Percentiles rank a stretch among this genome's conserved stretches.
phyloP scores from a whole-genome alignment of 1,140 invertebrate genomes.

The Heliconius congener region DNA sequence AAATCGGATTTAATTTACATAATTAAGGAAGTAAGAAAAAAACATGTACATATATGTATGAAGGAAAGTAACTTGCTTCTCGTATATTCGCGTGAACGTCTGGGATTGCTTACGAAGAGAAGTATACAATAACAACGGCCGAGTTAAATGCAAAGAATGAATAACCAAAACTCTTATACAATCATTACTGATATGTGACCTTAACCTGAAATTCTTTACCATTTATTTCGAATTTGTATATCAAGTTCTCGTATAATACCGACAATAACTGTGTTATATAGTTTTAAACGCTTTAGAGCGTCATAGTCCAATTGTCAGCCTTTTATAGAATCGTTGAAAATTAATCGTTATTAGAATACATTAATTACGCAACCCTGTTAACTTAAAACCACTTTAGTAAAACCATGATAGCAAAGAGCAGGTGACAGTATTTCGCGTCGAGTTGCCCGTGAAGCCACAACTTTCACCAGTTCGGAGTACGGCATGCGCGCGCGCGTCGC shows the following conservation, averaged over 20 bases:
- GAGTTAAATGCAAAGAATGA: slow-evolving; percentile 23
- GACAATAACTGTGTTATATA: neutral
- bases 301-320: neutral
- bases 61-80: neutral
- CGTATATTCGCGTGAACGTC: neutral
- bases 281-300: neutral
- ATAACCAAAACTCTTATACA: slow-evolving; percentile 34
- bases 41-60: neutral
- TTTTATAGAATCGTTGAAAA: neutral
- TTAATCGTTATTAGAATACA: slow-evolving; percentile 28
- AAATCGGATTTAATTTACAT: too few relatives aligned
- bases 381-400: slow-evolving; percentile 41
- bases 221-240: slow-evolving; percentile 21
- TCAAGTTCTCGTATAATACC: neutral
- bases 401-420: slow-evolving; percentile 39
- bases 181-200: slow-evolving; percentile 28
- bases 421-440: slow-evolving; percentile 54
- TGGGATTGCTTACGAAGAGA: slow-evolving; percentile 11
- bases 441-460: slow-evolving; percentile 56
- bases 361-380: slow-evolving; percentile 38
- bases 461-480: slow-evolving; percentile 57
- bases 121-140: slow-evolving; percentile 14
- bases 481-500: slow-evolving; percentile 45
- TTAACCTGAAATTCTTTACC: slow-evolving; percentile 25
- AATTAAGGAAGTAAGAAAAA: neutral